Evolutionary conservation across 2,113 vertebrate species (phyloP).

Genomic region (Tor tambroides): DNA sequence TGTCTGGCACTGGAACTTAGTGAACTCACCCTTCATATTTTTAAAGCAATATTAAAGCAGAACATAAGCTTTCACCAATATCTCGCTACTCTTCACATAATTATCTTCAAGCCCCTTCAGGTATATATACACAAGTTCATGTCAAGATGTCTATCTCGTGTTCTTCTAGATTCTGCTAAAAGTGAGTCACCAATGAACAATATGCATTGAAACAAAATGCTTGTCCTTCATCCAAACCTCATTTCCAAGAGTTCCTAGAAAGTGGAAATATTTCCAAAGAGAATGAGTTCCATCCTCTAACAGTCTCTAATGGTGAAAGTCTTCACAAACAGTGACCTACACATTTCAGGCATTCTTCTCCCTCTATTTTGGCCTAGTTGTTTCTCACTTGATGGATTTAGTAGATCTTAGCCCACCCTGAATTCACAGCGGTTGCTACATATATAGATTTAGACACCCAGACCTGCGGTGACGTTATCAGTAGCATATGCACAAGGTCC

Average conservation of each 20-base stretch:
- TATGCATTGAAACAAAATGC: neutral
- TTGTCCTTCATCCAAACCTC: neutral
- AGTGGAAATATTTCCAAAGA: neutral
- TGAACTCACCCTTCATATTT: neutral
- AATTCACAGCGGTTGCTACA: slow-evolving; percentile 89
- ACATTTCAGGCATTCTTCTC: neutral
- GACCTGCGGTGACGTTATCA: neutral
- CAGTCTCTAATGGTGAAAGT: neutral
- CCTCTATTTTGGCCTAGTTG: slow-evolving; percentile 51
- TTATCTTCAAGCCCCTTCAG: neutral
- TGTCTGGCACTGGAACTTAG: neutral
- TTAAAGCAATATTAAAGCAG: neutral
- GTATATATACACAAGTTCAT: slow-evolving; percentile 32
- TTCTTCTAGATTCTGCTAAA: neutral
- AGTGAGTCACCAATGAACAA: neutral
- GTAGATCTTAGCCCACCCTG: slow-evolving; percentile 77
- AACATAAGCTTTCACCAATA: slow-evolving; percentile 20
- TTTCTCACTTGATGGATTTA: slow-evolving; percentile 67
- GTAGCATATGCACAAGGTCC: slow-evolving; percentile 1
- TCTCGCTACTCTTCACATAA: slow-evolving; percentile 22
- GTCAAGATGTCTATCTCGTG: neutral
- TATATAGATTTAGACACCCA: slow-evolving; percentile 52
- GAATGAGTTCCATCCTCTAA: neutral
- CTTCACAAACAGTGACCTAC: neutral
- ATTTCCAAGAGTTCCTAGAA: neutral